Base-by-base conservation (phyloP, 2,797 vertebrate genomes). In the Rhynchotus rufescens region DNA sequence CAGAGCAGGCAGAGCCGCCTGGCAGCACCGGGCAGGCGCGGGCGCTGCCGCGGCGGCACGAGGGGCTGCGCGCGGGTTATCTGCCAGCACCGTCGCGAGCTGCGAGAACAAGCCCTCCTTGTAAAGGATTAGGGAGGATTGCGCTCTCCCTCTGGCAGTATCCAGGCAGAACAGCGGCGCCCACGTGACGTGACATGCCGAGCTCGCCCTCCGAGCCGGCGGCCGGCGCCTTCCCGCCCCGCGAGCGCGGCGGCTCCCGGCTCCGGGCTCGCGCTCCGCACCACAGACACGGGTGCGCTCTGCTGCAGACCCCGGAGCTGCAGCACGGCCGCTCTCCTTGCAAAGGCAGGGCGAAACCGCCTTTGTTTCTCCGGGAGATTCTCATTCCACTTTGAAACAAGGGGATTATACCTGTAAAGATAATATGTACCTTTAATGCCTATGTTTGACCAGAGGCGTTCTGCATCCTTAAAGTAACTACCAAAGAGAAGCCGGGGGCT, bases 381-480 rank as follows among this genome's bases (percentile, higher is more conserved):
- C 73, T 62, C 3, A 1, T n/a, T 78, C 62, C 3, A 1, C 17
- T 40, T 25, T 14, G 66, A 54, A 89, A 65, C n/a, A 5, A 15
- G 25, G 49, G 62, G 56, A 5, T 68, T 56, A 8, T 17, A 49
- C n/a, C 78, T 40, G 20, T 54, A 59, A 60, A 47, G 62, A 54
- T 1, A 9, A 19, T 9, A 1, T 0, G 73, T 15, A 11, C 69
- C 54, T 49, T 52, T 20, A 40, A 45, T 36, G 5, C 14, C 21
- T 51, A 23, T 30, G 56, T 68, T 4, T 23, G 80, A 2, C 20
- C 16, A 2, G 36, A 6, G 40, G 17, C 68, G 60, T 69, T 47
- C 73, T 7, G 45, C 65, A 12, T 12, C 22, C 40, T 4, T 4
- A 14, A 38, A 56, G 1, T 4, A 16, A 38, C 65, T 3, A 1